Conservation (phyloP, 2,113 vertebrate genomes). For the Fulmarus glacialis region DNA sequence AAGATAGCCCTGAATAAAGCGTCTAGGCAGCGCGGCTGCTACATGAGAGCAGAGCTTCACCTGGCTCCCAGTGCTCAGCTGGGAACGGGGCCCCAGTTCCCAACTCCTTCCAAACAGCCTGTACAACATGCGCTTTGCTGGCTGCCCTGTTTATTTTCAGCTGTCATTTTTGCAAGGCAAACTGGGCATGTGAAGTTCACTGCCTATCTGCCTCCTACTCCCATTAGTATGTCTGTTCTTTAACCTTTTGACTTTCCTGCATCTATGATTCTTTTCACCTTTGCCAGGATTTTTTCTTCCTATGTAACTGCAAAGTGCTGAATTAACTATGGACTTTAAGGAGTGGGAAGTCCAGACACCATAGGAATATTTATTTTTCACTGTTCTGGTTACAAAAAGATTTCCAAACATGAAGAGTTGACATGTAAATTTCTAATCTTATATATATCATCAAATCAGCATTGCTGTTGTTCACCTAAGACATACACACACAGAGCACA, state of each 20-base stretch:
- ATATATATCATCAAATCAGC: neutral
- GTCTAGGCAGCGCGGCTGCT: neutral
- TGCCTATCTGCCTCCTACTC: neutral
- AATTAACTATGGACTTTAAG: neutral
- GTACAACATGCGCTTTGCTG: neutral
- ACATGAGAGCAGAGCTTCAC: neutral
- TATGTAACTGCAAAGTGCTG: neutral
- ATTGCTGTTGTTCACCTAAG: neutral
- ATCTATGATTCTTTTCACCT: neutral
- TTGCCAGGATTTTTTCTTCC: neutral
- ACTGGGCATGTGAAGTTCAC: neutral
- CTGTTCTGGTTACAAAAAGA: neutral
- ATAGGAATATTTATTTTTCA: neutral
- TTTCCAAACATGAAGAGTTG: neutral
- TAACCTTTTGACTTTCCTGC: neutral
- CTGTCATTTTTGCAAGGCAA: neutral
- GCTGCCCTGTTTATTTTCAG: neutral
- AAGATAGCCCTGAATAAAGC: neutral
- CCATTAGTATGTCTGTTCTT: neutral
- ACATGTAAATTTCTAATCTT: neutral
- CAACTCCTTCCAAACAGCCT: neutral
- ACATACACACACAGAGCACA: neutral
- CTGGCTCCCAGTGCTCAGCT: accelerated
- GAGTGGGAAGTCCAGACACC: neutral
- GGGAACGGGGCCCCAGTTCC: neutral